Conservation (phyloP, 2,888 invertebrate species). For the Microplitis manilae region DNA sequence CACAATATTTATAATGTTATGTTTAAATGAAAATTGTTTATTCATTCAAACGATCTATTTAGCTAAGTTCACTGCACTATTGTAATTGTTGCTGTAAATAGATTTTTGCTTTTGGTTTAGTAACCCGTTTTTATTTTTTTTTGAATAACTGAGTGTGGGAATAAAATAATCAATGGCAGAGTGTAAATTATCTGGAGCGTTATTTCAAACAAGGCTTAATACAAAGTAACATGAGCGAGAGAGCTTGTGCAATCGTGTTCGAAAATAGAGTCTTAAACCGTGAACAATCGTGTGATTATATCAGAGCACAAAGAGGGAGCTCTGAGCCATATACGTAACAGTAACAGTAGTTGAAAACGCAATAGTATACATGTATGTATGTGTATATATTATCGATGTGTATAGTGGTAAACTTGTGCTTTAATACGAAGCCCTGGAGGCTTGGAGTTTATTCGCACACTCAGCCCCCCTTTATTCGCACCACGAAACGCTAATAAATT, state of each 20-base stretch:
- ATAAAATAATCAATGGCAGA: constrained; percentile 16
- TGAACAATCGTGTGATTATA: constrained; percentile 52
- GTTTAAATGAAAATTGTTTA: too few relatives aligned
- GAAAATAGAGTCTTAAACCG: constrained; percentile 49
- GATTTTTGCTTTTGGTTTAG: too few relatives aligned
- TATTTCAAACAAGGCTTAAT: not conserved
- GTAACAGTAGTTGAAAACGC: not conserved
- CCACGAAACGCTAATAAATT: constrained; percentile 53
- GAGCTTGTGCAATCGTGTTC: constrained; percentile 27
- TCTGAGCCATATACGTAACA: not conserved
- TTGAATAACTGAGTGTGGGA: not conserved
- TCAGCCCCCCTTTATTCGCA: constrained; percentile 40
- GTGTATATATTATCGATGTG: constrained; percentile 1
- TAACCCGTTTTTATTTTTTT: too few relatives aligned
- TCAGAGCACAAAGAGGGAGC: constrained; percentile 38
- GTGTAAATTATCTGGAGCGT: constrained; percentile 2
- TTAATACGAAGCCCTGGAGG: constrained; percentile 37
- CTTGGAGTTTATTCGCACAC: constrained; percentile 43
- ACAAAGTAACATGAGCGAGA: not conserved
- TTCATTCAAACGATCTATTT: too few relatives aligned
- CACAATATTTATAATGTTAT: too few relatives aligned
- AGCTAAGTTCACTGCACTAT: too few relatives aligned
- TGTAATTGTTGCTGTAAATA: too few relatives aligned
- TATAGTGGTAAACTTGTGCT: constrained; percentile 24
- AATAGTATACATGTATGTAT: not conserved